These are phyloP conservation scores for Carlito syrichta DNA, from an alignment of 2,113 vertebrate genomes.

Conservation along the genomic window DNA sequence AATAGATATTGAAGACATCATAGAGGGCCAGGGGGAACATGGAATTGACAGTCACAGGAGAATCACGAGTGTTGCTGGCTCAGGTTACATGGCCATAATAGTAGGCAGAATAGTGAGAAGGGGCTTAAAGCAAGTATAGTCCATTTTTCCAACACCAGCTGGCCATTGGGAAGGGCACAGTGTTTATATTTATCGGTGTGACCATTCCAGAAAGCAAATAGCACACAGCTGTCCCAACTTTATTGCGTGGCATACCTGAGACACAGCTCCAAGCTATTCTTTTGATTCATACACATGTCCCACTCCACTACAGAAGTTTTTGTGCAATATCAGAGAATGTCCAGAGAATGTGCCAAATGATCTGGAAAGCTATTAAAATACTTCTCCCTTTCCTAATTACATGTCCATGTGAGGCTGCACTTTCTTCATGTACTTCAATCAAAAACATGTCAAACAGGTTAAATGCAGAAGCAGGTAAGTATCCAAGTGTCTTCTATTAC, in stretches of 20 bases:
- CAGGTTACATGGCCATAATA: neutral
- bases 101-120: neutral
- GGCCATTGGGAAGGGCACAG: neutral
- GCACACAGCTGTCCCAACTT: neutral
- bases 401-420: neutral
- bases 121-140: neutral
- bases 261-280: neutral
- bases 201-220: slow-evolving; percentile 1
- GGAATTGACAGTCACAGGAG: neutral
- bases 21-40: neutral
- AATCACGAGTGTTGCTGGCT: neutral
- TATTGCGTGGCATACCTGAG: neutral
- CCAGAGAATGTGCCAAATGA: slow-evolving; percentile 26
- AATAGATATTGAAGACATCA: neutral
- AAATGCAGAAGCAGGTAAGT: neutral
- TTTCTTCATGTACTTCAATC: neutral
- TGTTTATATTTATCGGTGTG: neutral
- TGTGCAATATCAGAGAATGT: slow-evolving; percentile 2
- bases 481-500: neutral
- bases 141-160: neutral
- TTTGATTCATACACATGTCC: neutral
- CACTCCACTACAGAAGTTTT: neutral
- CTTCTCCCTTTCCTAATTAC: neutral
- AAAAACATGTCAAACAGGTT: slow-evolving; percentile 22
- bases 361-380: slow-evolving; percentile 12